These are phyloP conservation scores for Delia radicum DNA, from an alignment of 1,140 invertebrate genomes.

Conservation along the genomic window DNA sequence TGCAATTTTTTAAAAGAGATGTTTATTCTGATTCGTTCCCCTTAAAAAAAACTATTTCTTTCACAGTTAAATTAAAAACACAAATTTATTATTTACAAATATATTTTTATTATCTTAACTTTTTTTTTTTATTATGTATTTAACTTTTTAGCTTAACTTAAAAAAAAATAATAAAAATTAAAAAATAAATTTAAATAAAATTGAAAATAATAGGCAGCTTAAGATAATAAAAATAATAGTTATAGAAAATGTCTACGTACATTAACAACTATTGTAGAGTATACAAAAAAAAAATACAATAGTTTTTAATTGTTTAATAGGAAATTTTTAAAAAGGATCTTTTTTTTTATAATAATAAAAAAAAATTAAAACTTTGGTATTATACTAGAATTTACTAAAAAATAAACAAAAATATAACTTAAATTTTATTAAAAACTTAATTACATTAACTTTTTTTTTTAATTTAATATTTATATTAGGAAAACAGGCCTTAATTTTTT, in stretches of 20 bases:
- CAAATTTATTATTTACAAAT: not conserved
- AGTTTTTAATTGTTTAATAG: not conserved
- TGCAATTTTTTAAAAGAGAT: no score
- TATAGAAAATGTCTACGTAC: not conserved
- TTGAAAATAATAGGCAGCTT: not conserved
- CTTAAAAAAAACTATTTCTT: no score
- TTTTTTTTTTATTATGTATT: not conserved
- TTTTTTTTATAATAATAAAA: not conserved
- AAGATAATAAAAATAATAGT: not conserved
- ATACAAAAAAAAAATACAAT: slow-evolving; percentile 1
- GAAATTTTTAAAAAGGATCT: not conserved
- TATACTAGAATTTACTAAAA: slow-evolving; percentile 23
- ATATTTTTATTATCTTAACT: not conserved
- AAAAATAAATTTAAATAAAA: not conserved
- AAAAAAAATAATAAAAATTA: not conserved
- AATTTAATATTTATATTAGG: not conserved
- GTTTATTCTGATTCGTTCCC: no score
- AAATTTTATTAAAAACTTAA: not conserved
- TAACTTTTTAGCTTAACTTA: not conserved
- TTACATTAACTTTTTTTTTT: not conserved
- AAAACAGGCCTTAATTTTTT: not conserved
- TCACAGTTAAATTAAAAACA: no score
- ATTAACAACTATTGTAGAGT: not conserved
- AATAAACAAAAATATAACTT: not conserved
- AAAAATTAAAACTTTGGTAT: slow-evolving; percentile 14